Base-by-base conservation (phyloP, 2,113 vertebrate species). In the Thermophis baileyi region DNA sequence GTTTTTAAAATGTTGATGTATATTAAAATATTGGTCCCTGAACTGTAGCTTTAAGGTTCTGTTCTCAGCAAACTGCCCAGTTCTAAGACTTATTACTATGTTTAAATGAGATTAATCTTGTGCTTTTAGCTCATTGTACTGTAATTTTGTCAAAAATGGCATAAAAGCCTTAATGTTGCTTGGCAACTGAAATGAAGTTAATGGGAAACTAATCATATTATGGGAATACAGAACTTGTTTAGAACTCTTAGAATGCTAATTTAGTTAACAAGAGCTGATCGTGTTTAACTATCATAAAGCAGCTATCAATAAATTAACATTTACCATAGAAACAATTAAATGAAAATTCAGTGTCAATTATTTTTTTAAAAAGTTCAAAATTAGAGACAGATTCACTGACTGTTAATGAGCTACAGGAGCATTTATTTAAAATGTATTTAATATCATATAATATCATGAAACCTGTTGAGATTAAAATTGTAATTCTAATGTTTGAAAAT, bases 161-260 rank as follows among this genome's bases (percentile, higher is more conserved):
- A 63, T 74, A 95, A 95, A 96, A 96, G 95, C 95, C 44, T 96
- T 85, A 96, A 87, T 87, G 96, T 97, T 97, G 94, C 96, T 96
- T 97, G 94, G 96, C 95, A 97, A 97, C 96, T 94, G 92, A 94
- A 97, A 92, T 96, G 92, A 92, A 55, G 90, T 95, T 97, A 97
- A 95, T 96, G 92, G 97, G 94, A 91, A 97, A 91, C 94, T 96
- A 97, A 97, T 96, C 94, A 91, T 93, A 91, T 95, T 94, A 94
- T 87, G 96, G 95, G 94, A 96, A 96, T 89, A 96, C 95, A 96
- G 93, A 74, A 95, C 74, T 93, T 95, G 90, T 69, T 96, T 95
- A 92, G 93, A 94, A 89, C 90, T 96, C 93, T 96, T 93, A 93
- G 94, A 97, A 93, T 94, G 93, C 93, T 96, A 93, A 92, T 96